Base-by-base conservation (phyloP, 2,797 vertebrate genomes). In the Gadopsis bispinosus region DNA sequence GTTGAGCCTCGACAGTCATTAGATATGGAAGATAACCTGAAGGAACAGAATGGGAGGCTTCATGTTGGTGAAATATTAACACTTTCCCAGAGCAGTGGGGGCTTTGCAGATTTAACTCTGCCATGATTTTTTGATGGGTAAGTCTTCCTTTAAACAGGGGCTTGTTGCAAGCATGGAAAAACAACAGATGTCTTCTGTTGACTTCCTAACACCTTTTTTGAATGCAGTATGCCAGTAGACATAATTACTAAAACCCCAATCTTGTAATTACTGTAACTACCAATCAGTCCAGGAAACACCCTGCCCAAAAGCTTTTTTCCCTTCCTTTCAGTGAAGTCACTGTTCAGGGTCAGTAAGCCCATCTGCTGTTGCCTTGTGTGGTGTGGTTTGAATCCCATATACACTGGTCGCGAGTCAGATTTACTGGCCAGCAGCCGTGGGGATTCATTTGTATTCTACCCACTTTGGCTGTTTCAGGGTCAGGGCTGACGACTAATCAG, bases 401-500 rank as follows among this genome's bases (percentile, higher is more conserved):
- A 90, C 87, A 89, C 88, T 62, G 83, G 69, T 86, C 84, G 89
- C 2, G 64, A 91, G 86, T 91, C 92, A 93, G 89, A 91, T 93
- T 91, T 89, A 92, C 83, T 84, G 85, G 79, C 83, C 53, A 16
- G 75, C 55, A 59, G 78, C 87, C 83, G 83, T 71, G n/a, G 87
- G 83, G 87, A 89, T 88, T 89, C 84, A 92, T 91, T 92, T 88
- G 82, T 87, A 87, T 88, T 83, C 83, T 79, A 62, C 74, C 83
- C 82, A 75, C 84, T 91, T 83, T 67, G 75, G 75, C 83, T 83
- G 79, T 86, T 86, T 92, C 85, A 87, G 88, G 90, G 90, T 92
- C 90, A 91, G 83, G 84, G 76, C 83, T 50, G 73, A 88, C 87
- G 90, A 93, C 79, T 88, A 93, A 92, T 92, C 91, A 82, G 83